Conservation (phyloP, 2,888 invertebrate species). For the Drosophila mercatorum region DNA sequence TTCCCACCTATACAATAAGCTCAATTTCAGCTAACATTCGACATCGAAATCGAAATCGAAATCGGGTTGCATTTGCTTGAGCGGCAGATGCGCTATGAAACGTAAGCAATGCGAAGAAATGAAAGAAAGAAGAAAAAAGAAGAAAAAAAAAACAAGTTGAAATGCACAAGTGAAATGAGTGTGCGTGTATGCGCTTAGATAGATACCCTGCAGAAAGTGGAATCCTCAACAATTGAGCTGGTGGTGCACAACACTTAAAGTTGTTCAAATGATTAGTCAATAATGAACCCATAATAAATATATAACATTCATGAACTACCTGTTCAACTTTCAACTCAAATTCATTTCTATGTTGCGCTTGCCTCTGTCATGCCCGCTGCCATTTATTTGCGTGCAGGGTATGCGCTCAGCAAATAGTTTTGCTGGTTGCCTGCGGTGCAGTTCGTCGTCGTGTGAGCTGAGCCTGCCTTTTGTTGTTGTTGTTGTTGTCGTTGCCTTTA, state of each 20-base stretch:
- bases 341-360: not conserved
- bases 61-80: slow-evolving; percentile 23
- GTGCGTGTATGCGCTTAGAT: not conserved
- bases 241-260: not conserved
- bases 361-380: not conserved
- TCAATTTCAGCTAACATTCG: slow-evolving; percentile 9
- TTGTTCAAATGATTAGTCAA: not conserved
- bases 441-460: slow-evolving; percentile 23
- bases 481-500: slow-evolving; percentile 29
- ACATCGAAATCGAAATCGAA: slow-evolving; percentile 22
- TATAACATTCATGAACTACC: not conserved
- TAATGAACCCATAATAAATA: not conserved
- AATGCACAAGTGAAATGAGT: slow-evolving; percentile 4
- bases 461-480: slow-evolving; percentile 27
- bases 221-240: not conserved
- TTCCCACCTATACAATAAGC: not conserved
- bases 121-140: not conserved
- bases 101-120: not conserved
- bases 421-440: slow-evolving; percentile 29
- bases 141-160: not conserved
- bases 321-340: not conserved
- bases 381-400: slow-evolving; percentile 26
- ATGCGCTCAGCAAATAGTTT: slow-evolving; percentile 36
- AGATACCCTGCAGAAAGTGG: not conserved
- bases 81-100: slow-evolving; percentile 30